phyloP scores from a whole-genome alignment of 37 sponge, comb jelly and placozoan species.

The Lycopodina hypogea region DNA sequence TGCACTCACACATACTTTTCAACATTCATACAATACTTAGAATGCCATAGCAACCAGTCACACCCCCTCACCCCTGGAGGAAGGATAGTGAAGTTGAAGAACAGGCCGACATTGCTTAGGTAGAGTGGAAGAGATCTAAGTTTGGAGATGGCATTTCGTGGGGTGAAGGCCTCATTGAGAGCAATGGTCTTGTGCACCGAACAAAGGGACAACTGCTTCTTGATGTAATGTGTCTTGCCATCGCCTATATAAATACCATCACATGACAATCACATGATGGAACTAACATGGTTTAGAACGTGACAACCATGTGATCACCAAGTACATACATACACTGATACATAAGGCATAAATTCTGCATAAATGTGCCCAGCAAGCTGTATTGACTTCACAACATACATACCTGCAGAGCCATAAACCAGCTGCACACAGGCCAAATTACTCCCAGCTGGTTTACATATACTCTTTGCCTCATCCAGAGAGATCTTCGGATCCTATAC shows the following conservation, averaged over 20 bases:
- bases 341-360: no score
- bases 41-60: no score
- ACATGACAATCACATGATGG: neutral
- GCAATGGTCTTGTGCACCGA: conserved; percentile 48
- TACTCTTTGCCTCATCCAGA: conserved; percentile 34
- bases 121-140: conserved; percentile 48
- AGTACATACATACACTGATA: no score
- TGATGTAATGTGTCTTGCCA: conserved; percentile 92
- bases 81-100: conserved; percentile 89
- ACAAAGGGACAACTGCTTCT: conserved; percentile 43
- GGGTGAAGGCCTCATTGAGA: conserved; percentile 85
- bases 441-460: neutral
- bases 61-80: conserved; percentile 63
- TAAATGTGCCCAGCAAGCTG: no score
- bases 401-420: conserved; percentile 72
- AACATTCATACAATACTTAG: no score
- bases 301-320: neutral
- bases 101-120: conserved; percentile 51
- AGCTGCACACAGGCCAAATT: conserved; percentile 54
- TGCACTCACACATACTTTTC: no score
- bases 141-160: conserved; percentile 64
- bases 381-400: neutral
- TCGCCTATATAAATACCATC: conserved; percentile 51
- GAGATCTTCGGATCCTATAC: conserved; percentile 9
- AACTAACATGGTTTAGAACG: neutral